Conservation (phyloP, 1,140 invertebrate species). For the Adoxophyes honmai region DNA sequence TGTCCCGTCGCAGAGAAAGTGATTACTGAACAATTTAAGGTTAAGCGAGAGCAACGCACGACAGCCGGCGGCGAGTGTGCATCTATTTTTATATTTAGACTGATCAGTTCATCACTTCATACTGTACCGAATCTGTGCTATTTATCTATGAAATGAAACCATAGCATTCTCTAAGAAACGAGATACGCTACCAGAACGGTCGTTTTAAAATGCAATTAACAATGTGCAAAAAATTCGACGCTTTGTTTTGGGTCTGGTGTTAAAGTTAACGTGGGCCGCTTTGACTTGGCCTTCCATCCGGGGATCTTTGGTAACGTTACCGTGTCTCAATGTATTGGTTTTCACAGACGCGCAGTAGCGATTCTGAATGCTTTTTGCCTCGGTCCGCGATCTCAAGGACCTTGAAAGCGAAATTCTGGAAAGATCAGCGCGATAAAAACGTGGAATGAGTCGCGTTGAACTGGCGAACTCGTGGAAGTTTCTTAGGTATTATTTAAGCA, state of each 20-base stretch:
- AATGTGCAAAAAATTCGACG: background rate
- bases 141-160: conserved; percentile 5
- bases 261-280: background rate
- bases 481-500: conserved; percentile 7
- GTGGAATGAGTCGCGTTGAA: background rate
- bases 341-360: background rate
- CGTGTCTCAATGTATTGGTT: background rate
- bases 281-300: background rate
- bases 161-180: background rate
- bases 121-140: background rate
- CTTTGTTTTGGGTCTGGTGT: background rate
- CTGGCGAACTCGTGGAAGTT: too few species aligned
- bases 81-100: conserved; percentile 67
- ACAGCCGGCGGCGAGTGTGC: conserved; percentile 48
- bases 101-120: conserved; percentile 47
- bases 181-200: too few species aligned
- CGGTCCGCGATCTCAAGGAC: background rate
- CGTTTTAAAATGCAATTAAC: background rate
- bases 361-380: background rate
- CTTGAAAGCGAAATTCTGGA: background rate
- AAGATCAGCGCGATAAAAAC: background rate
- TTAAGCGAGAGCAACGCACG: conserved; percentile 38
- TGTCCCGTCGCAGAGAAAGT: background rate
- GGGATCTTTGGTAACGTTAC: too few species aligned
- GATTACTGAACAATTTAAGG: conserved; percentile 32